phyloP scores from a whole-genome alignment of 2,113 vertebrate genomes.

The Cricetomys ansorgei region DNA sequence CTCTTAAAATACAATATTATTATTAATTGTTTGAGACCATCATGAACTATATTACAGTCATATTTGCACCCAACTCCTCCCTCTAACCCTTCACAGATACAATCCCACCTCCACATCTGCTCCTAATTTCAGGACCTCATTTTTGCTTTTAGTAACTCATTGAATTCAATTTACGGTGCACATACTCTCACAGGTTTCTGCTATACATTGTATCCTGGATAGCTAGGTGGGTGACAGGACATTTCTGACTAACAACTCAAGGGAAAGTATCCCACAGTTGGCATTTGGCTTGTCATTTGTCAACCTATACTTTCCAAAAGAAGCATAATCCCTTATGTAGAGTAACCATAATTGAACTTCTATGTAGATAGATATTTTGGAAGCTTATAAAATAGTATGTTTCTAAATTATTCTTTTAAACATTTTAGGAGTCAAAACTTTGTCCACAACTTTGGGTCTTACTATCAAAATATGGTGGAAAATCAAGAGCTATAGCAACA shows the following conservation, averaged over 20 bases:
- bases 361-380: too few species aligned
- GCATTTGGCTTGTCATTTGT: neutral
- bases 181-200: neutral
- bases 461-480: neutral
- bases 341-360: neutral
- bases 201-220: neutral
- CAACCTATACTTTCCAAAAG: neutral
- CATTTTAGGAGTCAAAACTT: neutral
- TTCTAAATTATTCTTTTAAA: neutral
- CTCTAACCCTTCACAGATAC: neutral
- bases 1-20: neutral
- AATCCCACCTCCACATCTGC: neutral
- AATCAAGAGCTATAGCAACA: neutral
- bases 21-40: neutral
- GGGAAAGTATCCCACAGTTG: neutral
- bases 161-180: neutral
- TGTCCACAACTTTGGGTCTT: neutral
- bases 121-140: neutral
- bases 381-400: neutral
- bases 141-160: neutral
- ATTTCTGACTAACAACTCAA: neutral
- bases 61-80: neutral
- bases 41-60: neutral
- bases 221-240: neutral
- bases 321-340: neutral